Evolutionary conservation across 2,888 invertebrate species (phyloP).

Genomic region (Creontiades dilutus): DNA sequence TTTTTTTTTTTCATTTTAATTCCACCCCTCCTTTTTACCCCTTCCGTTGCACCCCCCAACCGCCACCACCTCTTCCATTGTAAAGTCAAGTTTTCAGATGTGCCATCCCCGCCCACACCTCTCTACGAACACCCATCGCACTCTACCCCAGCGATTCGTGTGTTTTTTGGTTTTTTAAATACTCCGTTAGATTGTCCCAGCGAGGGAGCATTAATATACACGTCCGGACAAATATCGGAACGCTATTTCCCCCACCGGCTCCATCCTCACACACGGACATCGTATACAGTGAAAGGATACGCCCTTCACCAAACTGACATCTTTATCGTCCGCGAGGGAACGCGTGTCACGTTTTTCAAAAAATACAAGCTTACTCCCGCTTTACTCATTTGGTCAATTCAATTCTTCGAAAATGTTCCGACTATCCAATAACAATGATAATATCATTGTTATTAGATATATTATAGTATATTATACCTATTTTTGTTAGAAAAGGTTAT

Average conservation of each 20-base stretch:
- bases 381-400: too few relatives aligned
- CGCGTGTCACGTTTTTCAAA: neutral
- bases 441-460: too few relatives aligned
- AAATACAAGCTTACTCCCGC: too few relatives aligned
- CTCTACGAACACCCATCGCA: neutral
- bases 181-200: neutral
- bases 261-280: neutral
- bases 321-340: conserved; percentile 23
- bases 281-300: neutral
- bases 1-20: neutral
- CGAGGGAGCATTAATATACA: conserved; percentile 37
- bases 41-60: too few relatives aligned
- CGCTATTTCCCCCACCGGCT: neutral
- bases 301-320: neutral
- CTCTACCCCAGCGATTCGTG: neutral
- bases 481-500: too few relatives aligned
- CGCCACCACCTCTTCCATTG: neutral
- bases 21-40: neutral
- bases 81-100: neutral
- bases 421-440: too few relatives aligned
- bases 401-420: too few relatives aligned
- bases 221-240: conserved; percentile 14
- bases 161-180: neutral
- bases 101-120: neutral
- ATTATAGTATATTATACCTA: too few relatives aligned